Evolutionary conservation across 2,797 vertebrate genomes (phyloP), one percentile per base, ranked within the genome.

Genomic region (Tauraco hartlaubi): DNA sequence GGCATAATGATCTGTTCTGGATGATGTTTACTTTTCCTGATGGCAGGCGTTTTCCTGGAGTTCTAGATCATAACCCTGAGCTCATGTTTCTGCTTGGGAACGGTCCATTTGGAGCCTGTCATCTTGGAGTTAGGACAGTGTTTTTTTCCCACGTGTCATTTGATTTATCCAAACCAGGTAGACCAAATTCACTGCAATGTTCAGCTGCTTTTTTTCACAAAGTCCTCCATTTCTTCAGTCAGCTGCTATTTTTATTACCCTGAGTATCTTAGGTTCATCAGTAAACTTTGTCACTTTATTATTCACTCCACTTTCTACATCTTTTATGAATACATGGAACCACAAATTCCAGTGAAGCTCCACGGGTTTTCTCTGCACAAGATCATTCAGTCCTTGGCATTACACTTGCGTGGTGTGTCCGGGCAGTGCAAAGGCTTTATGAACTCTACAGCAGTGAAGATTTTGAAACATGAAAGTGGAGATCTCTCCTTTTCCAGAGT

Each of bases 31-130:
- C 26, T 63, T 67, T 46, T 54, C 29, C 46, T 48, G 11, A 22
- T 9, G 23, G 9, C 16, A 6, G 43, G 44, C 43, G 4, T 19
- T 75, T 82, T 77, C 56, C 56, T 54, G 20, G 39, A 44, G 13
- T 33, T 29, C 3, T 0, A 31, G 17, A 13, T 58, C 2, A 1
- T 22, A 39, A 55, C 31, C 26, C 49, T 62, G 48, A 61, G 58
- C n/a, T 64, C 0, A 0, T 54, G 37, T 82, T 83, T 35, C 55
- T 0, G 1, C 3, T 31, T 9, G 29, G 41, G 67, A 35, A 3
- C 5, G 20, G 46, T 55, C 55, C 31, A 8, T 84, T 81, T 3
- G 8, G 61, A 73, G 28, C 11, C 33, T 6, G 4, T 54, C n/a
- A 3, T 23, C 15, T 7, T 33, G 56, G 31, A 43, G 19, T 55